Percentiles rank a stretch among this genome's conserved stretches.
These are phyloP conservation scores for Formica exsecta DNA, from an alignment of 1,140 invertebrate species.

Conservation along the genomic window DNA sequence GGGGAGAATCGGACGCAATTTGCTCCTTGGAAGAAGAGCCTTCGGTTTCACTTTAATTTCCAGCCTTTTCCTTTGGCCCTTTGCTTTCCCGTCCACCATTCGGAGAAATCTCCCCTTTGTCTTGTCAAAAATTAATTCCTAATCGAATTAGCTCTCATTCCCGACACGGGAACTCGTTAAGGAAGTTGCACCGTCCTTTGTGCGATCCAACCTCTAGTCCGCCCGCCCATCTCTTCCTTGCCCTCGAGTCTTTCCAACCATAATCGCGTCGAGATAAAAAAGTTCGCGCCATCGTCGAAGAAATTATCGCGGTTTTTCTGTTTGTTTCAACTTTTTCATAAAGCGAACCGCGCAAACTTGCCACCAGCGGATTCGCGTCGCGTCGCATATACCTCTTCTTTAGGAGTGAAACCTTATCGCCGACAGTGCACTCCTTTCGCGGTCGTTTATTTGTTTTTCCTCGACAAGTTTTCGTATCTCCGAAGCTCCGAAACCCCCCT, in stretches of 20 bases:
- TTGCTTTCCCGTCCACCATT: constrained; percentile 4
- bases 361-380: neutral
- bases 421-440: no score
- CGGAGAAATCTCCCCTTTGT: constrained; percentile 53
- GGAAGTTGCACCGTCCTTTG: constrained; percentile 52
- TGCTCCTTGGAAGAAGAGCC: no score
- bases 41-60: constrained; percentile 45
- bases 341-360: neutral
- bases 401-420: neutral
- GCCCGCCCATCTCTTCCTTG: neutral
- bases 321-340: constrained; percentile 21
- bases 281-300: constrained; percentile 5
- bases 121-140: constrained; percentile 63
- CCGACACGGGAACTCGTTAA: constrained; percentile 53
- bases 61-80: neutral
- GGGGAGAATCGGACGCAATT: constrained; percentile 8
- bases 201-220: constrained; percentile 8
- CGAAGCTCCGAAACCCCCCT: no score
- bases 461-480: no score
- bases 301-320: constrained; percentile 48
- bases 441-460: no score
- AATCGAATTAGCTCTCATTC: constrained; percentile 57
- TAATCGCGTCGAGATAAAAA: constrained; percentile 61
- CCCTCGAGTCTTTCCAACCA: neutral
- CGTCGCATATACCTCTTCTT: neutral